Evolutionary conservation across 2,113 vertebrate genomes (phyloP), one percentile per base, ranked within the genome.

Genomic region (Nettapus auritus): DNA sequence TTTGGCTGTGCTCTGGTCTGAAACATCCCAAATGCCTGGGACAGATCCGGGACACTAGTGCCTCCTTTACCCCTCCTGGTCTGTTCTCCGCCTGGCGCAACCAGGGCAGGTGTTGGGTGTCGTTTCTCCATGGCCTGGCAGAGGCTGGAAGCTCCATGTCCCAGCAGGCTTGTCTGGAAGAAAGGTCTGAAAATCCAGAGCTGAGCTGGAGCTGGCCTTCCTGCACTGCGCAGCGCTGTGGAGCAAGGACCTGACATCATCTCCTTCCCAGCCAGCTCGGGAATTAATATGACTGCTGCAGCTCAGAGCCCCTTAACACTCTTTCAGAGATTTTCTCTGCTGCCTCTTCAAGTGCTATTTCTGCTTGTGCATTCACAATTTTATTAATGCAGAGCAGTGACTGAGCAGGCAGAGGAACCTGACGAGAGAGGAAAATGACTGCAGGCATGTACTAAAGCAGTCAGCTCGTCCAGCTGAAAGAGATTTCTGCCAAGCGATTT

Each of bases 391-490:
- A 70, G 75, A 83, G 23, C 76, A 80, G 67, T 19, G 55, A 73
- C 13, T 1, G 64, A 80, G 82, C 63, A 94, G 69, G 68, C 68
- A 75, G 34, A 55, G 73, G 38, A 94, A 90, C 25, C 33, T 77
- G 40, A 86, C 11, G 38, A 73, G n/a, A 44, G 25, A 59, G 64
- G 88, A 86, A 93, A 96, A 95, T 86, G 56, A 86, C 90, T 90
- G 68, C 88, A 81, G 94, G 92, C 86, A 38, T 56, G 34, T 78
- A 93, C 55, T 88, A 46, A 94, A 90, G 60, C 36, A 90, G 74
- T 90, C 80, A 75, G 80, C 83, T 86, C 86, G 69, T 93, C 90
- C 92, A 96, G 92, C 95, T 95, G 94, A 94, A 95, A 96, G 52
- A 81, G 64, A 94, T 92, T 94, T 86, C 85, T 96, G 94, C 86